Evolutionary conservation across 2,113 vertebrate species (phyloP), one percentile per base, ranked within the genome.

Genomic region (Nestor notabilis): DNA sequence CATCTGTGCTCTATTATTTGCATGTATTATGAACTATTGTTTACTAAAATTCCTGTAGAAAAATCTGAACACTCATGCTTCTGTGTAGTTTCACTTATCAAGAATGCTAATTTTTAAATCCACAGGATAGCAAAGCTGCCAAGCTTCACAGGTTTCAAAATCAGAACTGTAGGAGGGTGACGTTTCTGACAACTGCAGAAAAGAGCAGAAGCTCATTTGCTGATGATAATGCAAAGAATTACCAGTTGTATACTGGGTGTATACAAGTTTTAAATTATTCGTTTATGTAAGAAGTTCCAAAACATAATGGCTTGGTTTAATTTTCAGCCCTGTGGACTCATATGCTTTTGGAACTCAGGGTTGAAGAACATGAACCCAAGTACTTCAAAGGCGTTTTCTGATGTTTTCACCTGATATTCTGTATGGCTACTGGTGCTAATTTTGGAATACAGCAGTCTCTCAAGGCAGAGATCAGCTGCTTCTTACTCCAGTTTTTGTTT

Each of bases 61-160:
- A 52, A 86, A 71, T 74, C 39, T 10, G 87, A 94, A 81, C 16
- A 5, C 50, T 56, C 17, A 1, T 72, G 64, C 76, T 89, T 77
- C 70, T 78, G 27, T 63, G 17, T 75, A 72, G 19, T 75, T 97
- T 88, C 53, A 31, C 58, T 77, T 90, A 83, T 77, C 56, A 60
- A 68, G 71, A 95, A 39, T 92, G 37, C 72, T 90, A 37, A 79
- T 93, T 95, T 75, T 56, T 94, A 87, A 96, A 90, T 95, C 76
- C 50, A 64, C 4, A 5, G 44, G 80, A 61, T 85, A 64, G 90
- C 90, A 97, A 92, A 92, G 93, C 87, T 95, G 53, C 84, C 95
- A 93, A 93, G 35, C 70, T 81, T 97, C 90, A 37, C 49, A 75
- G 50, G 78, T 94, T 94, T 95, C 81, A 68, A 71, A 86, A 46